phyloP scores from a whole-genome alignment of 2,888 invertebrate species.

The Andricus quercusramuli region DNA sequence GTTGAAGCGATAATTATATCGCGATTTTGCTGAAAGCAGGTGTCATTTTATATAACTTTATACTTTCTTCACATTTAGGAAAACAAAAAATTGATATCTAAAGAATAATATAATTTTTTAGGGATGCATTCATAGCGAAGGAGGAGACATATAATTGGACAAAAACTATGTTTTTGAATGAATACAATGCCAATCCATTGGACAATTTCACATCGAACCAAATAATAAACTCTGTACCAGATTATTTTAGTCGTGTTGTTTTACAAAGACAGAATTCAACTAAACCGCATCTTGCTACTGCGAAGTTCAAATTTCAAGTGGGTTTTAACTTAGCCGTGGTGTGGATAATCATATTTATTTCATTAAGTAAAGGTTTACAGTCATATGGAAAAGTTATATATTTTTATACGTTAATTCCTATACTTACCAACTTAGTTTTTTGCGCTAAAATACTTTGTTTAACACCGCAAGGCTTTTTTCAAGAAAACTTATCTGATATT shows the following conservation, averaged over 20 bases:
- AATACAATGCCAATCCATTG: slow-evolving; percentile 81
- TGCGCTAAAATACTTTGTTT: slow-evolving; percentile 88
- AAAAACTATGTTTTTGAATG: slow-evolving; percentile 85
- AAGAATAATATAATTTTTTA: slow-evolving; percentile 51
- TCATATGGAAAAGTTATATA: slow-evolving; percentile 92
- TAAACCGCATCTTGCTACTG: slow-evolving; percentile 80
- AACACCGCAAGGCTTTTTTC: slow-evolving; percentile 83
- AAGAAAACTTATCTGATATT: slow-evolving; percentile 88
- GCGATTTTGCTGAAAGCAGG: too few species aligned
- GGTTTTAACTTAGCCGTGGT: slow-evolving; percentile 94
- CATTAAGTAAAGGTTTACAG: slow-evolving; percentile 91
- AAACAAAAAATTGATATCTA: too few species aligned
- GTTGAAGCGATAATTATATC: too few species aligned
- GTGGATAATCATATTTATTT: slow-evolving; percentile 94
- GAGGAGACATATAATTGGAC: slow-evolving; percentile 91
- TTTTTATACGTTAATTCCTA: slow-evolving; percentile 88
- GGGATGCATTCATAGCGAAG: slow-evolving; percentile 91
- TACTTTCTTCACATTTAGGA: too few species aligned
- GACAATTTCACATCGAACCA: slow-evolving; percentile 78
- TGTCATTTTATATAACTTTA: too few species aligned
- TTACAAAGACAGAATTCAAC: slow-evolving; percentile 82
- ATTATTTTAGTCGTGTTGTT: slow-evolving; percentile 92
- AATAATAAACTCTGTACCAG: slow-evolving; percentile 88
- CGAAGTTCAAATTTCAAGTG: slow-evolving; percentile 89
- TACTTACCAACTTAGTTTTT: slow-evolving; percentile 87